Evolutionary conservation across 2,113 vertebrate genomes (phyloP).

Genomic region (Felis chaus): DNA sequence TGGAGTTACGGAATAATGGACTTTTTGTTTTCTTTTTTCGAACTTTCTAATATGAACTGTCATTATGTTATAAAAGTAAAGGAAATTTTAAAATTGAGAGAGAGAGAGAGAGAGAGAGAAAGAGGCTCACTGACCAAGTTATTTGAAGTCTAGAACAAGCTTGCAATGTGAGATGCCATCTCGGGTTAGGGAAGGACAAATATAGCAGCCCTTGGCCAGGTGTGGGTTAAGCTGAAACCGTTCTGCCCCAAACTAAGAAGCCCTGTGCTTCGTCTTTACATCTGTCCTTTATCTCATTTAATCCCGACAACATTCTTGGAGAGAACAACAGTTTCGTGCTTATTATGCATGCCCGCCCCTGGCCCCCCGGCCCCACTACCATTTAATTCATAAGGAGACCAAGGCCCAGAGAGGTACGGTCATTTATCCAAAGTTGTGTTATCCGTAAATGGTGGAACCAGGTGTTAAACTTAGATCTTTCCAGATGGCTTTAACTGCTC

Average conservation of each 20-base stretch:
- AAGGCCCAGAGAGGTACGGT: background rate
- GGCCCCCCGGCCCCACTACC: no score
- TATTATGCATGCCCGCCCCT: background rate
- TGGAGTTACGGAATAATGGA: background rate
- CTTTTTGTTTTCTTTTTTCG: background rate
- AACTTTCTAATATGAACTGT: background rate
- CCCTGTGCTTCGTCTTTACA: background rate
- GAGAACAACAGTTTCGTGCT: background rate
- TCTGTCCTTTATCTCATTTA: background rate
- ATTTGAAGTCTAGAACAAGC: background rate
- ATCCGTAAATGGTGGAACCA: background rate
- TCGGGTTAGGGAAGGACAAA: background rate
- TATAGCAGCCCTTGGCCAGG: background rate
- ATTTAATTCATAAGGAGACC: background rate
- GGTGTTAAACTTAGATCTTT: background rate
- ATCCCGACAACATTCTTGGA: background rate
- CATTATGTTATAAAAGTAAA: background rate
- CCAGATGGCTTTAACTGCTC: background rate
- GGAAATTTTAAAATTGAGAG: background rate
- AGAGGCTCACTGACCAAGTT: background rate
- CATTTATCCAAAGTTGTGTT: background rate
- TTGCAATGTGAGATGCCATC: background rate
- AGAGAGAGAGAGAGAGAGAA: background rate
- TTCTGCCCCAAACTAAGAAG: background rate
- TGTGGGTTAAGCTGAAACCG: background rate